phyloP scores from a whole-genome alignment of 1,140 invertebrate species.

The Tetramorium alpestre region DNA sequence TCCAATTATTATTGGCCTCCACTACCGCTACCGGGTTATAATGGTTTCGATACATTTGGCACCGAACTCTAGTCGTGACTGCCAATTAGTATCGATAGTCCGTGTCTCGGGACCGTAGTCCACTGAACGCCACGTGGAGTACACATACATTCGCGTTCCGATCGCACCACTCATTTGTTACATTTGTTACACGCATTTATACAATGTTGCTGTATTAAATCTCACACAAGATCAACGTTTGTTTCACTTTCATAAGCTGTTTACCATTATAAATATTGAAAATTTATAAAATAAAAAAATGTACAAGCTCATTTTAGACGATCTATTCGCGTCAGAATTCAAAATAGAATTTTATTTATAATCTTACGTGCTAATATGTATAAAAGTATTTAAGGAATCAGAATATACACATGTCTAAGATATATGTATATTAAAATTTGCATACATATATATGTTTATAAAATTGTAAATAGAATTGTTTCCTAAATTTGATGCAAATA shows the following conservation, averaged over 20 bases:
- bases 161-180: conserved; percentile 45
- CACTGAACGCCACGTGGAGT: conserved; percentile 23
- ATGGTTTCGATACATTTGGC: conserved; percentile 59
- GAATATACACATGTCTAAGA: background rate
- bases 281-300: background rate
- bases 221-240: background rate
- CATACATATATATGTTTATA: background rate
- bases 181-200: background rate
- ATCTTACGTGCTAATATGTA: background rate
- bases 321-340: background rate
- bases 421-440: background rate
- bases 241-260: background rate
- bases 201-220: background rate
- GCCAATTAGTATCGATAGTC: conserved; percentile 71
- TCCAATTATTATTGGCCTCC: conserved; percentile 46
- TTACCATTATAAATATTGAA: background rate
- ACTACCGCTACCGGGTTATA: conserved; percentile 24
- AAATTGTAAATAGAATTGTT: no score
- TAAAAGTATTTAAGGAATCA: background rate
- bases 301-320: background rate
- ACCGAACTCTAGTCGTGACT: conserved; percentile 40
- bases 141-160: conserved; percentile 21
- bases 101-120: conserved; percentile 48
- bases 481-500: background rate
- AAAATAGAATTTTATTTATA: background rate